phyloP scores from a whole-genome alignment of 2,113 vertebrate species.

The Pogonocichla stellata region DNA sequence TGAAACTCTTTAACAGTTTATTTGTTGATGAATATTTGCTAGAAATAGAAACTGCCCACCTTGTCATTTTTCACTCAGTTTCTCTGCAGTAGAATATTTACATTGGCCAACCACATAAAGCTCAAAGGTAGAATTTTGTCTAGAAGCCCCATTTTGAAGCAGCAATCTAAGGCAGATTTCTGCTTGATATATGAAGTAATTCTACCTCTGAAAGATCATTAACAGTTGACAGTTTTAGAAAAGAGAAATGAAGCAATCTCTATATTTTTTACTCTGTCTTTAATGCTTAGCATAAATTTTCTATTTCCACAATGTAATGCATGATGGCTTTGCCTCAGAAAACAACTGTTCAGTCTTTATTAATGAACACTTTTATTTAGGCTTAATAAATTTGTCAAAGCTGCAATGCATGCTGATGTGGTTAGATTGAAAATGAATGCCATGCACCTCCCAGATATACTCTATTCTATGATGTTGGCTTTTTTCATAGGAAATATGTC shows the following conservation, averaged over 20 bases:
- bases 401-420: not conserved
- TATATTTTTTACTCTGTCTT: not conserved
- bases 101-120: not conserved
- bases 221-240: not conserved
- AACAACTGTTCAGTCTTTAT: not conserved
- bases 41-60: not conserved
- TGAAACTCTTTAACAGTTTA: not conserved
- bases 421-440: not conserved
- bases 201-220: not conserved
- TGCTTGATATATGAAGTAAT: not conserved
- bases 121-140: not conserved
- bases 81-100: not conserved
- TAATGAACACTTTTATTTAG: conserved; percentile 10
- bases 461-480: not conserved
- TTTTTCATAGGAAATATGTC: not conserved
- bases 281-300: conserved; percentile 10
- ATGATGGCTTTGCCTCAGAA: conserved; percentile 13
- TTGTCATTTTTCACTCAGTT: not conserved
- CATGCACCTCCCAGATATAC: not conserved
- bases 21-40: not conserved
- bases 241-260: conserved; percentile 15
- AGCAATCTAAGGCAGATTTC: not conserved
- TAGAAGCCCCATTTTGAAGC: not conserved
- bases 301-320: not conserved
- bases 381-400: not conserved